A percentile compares a stretch with the other conserved stretches of the same genome.
phyloP scores from a whole-genome alignment of 2,888 invertebrate genomes.

The Barypeithes pellucidus region DNA sequence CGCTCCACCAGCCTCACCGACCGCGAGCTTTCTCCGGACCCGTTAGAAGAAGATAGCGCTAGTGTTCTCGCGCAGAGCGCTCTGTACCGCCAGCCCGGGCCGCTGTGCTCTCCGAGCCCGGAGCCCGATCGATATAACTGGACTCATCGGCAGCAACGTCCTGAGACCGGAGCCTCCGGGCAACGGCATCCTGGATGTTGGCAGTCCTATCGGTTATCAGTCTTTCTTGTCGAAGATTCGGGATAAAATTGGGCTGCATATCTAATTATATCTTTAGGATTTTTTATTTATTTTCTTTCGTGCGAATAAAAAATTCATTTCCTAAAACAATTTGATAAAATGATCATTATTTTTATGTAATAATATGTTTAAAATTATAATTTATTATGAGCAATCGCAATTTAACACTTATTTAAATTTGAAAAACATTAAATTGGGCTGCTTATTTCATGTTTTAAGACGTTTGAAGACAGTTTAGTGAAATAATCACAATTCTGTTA shows the following conservation, averaged over 20 bases:
- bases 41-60: conserved; percentile 34
- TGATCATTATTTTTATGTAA: no score
- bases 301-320: background rate
- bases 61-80: conserved; percentile 44
- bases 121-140: conserved; percentile 48
- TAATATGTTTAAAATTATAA: no score
- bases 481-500: no score
- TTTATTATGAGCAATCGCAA: no score
- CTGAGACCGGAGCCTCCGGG: conserved; percentile 47
- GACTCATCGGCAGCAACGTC: conserved; percentile 42
- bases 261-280: conserved; percentile 9
- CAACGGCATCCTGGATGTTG: conserved; percentile 43
- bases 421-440: no score
- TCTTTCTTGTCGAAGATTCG: conserved; percentile 42
- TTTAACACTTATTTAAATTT: no score
- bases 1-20: conserved; percentile 28
- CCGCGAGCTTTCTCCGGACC: conserved; percentile 32
- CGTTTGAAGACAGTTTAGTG: no score
- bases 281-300: background rate
- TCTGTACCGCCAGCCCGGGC: conserved; percentile 42
- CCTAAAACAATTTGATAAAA: background rate
- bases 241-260: conserved; percentile 5
- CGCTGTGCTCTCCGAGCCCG: conserved; percentile 35
- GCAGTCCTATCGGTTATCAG: conserved; percentile 48
- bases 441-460: no score